These are phyloP conservation scores for Platichthys stellatus DNA, from an alignment of 2,113 vertebrate species.

Conservation along the genomic window DNA sequence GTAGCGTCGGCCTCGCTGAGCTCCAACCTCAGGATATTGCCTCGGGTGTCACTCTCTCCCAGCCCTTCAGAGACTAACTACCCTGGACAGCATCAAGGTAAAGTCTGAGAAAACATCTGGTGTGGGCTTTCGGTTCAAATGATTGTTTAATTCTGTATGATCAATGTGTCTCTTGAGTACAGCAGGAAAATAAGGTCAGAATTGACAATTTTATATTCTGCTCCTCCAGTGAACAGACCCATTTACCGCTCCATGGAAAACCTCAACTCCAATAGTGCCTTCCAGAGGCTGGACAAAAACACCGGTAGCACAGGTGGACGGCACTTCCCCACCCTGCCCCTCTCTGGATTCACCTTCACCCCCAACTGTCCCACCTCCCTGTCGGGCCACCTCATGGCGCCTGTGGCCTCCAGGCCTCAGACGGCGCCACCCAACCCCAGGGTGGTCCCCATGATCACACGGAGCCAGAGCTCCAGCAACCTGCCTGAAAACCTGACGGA, in stretches of 20 bases:
- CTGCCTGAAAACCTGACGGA: slow-evolving; percentile 74
- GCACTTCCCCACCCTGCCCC: slow-evolving; percentile 62
- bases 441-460: slow-evolving; percentile 75
- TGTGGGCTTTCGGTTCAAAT: background rate
- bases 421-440: slow-evolving; percentile 31
- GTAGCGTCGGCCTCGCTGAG: slow-evolving; percentile 59
- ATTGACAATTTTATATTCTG: slow-evolving; percentile 21
- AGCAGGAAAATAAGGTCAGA: background rate
- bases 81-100: slow-evolving; percentile 69
- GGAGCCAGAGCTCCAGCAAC: slow-evolving; percentile 82
- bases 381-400: slow-evolving; percentile 56
- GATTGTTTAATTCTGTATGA: background rate
- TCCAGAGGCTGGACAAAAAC: slow-evolving; percentile 44
- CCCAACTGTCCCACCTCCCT: slow-evolving; percentile 42
- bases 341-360: slow-evolving; percentile 58
- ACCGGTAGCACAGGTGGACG: slow-evolving; percentile 12
- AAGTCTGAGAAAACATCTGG: background rate
- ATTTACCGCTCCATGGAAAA: slow-evolving; percentile 84
- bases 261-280: slow-evolving; percentile 77
- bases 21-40: slow-evolving; percentile 56
- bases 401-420: slow-evolving; percentile 1
- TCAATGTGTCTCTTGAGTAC: slow-evolving; percentile 2
- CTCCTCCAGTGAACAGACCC: slow-evolving; percentile 64
- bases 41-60: slow-evolving; percentile 58
- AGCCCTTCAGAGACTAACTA: slow-evolving; percentile 24